Evolutionary conservation across 2,113 vertebrate species (phyloP).

Genomic region (Amazona guildingii): DNA sequence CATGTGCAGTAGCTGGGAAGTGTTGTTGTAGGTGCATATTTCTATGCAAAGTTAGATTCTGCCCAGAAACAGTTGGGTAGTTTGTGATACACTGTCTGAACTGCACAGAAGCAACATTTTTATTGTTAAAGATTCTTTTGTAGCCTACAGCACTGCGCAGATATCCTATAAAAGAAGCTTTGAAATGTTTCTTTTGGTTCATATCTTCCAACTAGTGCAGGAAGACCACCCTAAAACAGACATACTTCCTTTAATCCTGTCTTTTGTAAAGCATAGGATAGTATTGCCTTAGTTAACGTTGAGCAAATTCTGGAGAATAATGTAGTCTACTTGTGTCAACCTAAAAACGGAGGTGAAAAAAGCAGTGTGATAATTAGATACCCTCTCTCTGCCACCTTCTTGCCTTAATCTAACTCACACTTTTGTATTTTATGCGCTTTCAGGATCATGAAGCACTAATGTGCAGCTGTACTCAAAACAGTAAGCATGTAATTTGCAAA

Average conservation of each 20-base stretch:
- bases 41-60: neutral
- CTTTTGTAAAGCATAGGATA: neutral
- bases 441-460: neutral
- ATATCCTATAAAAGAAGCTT: neutral
- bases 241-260: neutral
- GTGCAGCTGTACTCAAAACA: neutral
- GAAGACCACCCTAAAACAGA: neutral
- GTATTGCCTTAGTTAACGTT: neutral
- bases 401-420: fast-evolving
- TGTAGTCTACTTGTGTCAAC: neutral
- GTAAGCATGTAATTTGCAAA: neutral
- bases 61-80: neutral
- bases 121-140: neutral
- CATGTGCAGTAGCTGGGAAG: neutral
- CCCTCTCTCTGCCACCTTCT: neutral
- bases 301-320: neutral
- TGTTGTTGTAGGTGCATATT: fast-evolving
- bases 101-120: neutral
- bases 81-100: neutral
- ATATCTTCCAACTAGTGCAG: neutral
- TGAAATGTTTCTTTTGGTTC: neutral
- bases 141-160: neutral
- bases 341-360: neutral
- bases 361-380: neutral
- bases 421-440: fast-evolving